Evolutionary conservation across 2,888 invertebrate species (phyloP).

Genomic region (Dynastes tityus): DNA sequence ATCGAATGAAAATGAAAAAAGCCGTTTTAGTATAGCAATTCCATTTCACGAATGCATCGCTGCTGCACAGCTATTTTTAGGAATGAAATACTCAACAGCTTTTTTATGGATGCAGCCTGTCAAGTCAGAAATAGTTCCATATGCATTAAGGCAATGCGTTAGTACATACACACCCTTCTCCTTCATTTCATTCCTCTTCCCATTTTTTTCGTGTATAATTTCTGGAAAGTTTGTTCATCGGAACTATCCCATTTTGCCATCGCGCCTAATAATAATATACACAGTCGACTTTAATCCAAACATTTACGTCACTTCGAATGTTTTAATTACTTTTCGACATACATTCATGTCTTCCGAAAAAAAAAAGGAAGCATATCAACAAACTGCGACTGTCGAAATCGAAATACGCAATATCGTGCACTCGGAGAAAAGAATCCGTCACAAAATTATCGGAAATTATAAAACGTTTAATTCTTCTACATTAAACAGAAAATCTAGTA

Average conservation of each 20-base stretch:
- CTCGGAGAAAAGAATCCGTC: background rate
- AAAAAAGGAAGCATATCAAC: constrained; percentile 17
- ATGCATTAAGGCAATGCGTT: background rate
- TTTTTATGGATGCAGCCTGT: constrained; percentile 41
- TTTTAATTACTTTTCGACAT: constrained; percentile 41
- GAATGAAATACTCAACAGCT: constrained; percentile 5
- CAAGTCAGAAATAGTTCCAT: constrained; percentile 18
- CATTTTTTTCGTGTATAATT: constrained; percentile 13
- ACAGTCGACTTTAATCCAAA: constrained; percentile 38
- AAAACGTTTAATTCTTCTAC: too few species aligned
- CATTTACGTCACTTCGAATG: constrained; percentile 38
- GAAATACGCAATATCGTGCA: constrained; percentile 16
- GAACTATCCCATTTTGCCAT: constrained; percentile 34
- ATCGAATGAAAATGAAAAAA: background rate
- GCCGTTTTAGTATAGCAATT: background rate
- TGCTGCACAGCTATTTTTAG: background rate
- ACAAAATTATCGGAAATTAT: too few species aligned
- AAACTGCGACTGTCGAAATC: background rate
- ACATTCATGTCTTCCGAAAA: constrained; percentile 33
- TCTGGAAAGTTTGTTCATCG: constrained; percentile 32
- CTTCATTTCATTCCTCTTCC: constrained; percentile 2
- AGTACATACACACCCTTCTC: background rate
- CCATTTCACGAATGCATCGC: background rate
- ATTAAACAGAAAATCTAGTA: too few species aligned
- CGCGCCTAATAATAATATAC: constrained; percentile 39